Evolutionary conservation across 2,113 vertebrate genomes (phyloP), one percentile per base, ranked within the genome.

Genomic region (Xyrauchen texanus): DNA sequence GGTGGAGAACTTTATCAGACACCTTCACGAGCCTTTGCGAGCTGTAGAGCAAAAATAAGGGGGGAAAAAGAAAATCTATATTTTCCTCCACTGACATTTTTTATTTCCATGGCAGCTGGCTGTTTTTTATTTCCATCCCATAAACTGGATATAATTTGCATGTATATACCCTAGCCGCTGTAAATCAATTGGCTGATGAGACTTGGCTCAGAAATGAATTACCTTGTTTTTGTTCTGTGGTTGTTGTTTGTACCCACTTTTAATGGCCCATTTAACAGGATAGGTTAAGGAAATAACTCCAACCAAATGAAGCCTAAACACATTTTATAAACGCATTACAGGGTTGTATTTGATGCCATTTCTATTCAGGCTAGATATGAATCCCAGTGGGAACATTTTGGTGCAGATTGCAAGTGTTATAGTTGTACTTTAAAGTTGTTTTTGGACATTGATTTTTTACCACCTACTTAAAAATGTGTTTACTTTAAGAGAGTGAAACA

Each of bases 71-170:
- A 7, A 75, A 64, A 55, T 78, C 71, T 44, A 73, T 82, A 45
- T 61, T 80, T 68, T 80, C 61, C 52, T 51, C 12, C 16, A 11
- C 21, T 11, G 53, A 55, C 45, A 15, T 66, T 86, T 78, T 69
- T 85, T 7, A 49, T 70, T 66, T 34, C 21, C 21, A 34, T 47
- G 79, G 68, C 82, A 85, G 81, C 70, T 86, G 76, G 64, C 60
- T 42, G 65, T 21, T 81, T 34, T 34, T 34, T 34, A 81, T 85
- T 75, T 52, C 4, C 60, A 68, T 79, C 78, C 78, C n/a, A 80
- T 83, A 79, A 87, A 75, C 68, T 80, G n/a, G 52, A 76, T 21
- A 80, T 1, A 34, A 34, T 34, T 78, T 77, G 81, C 68, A 53
- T 64, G 61, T 4, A n/a, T 71, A 46, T 77, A 62, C 46, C 10